These are phyloP conservation scores for Martes martes DNA, from an alignment of 2,113 vertebrate species.

Conservation along the genomic window DNA sequence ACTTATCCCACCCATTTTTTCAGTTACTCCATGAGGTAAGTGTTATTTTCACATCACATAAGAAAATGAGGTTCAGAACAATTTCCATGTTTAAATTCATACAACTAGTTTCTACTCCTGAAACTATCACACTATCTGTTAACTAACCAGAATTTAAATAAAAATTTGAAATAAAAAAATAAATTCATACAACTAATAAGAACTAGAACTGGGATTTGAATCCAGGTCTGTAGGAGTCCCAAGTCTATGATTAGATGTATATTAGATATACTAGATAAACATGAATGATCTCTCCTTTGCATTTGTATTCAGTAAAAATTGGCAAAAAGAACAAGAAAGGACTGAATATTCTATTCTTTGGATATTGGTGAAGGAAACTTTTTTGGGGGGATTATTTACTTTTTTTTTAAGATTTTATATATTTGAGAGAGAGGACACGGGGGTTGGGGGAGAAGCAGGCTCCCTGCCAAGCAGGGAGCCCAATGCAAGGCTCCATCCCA, in stretches of 20 bases:
- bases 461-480: neutral
- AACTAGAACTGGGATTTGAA: neutral
- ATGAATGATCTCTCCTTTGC: neutral
- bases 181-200: neutral
- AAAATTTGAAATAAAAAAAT: neutral
- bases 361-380: neutral
- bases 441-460: neutral
- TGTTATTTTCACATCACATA: neutral
- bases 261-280: neutral
- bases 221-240: neutral
- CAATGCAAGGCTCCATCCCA: neutral
- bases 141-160: neutral
- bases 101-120: neutral
- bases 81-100: neutral
- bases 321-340: neutral
- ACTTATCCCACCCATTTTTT: neutral
- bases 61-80: neutral
- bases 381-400: neutral
- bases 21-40: neutral
- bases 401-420: no score
- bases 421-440: neutral
- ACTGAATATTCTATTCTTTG: neutral
- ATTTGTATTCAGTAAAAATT: neutral
- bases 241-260: neutral
- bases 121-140: neutral